Conservation (phyloP, 2,888 invertebrate species). For the Nomada ferruginata region DNA sequence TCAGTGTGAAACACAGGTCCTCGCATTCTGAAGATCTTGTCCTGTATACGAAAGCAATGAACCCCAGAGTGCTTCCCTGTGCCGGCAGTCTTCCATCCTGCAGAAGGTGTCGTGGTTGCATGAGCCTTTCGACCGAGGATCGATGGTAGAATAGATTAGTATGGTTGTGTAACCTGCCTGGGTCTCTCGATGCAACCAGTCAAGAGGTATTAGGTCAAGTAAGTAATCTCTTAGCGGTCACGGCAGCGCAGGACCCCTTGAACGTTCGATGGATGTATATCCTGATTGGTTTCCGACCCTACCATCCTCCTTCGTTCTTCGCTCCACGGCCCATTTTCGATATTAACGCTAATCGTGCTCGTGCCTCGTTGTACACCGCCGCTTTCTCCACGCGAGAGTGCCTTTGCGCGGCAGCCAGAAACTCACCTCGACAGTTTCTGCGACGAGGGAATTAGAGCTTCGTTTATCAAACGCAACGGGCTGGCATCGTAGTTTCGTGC, state of each 20-base stretch:
- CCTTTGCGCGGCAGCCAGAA: background rate
- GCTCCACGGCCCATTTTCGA: constrained; percentile 67
- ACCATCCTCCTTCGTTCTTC: constrained; percentile 55
- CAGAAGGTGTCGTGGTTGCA: constrained; percentile 51
- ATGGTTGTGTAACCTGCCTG: constrained; percentile 64
- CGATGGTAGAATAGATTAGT: constrained; percentile 66
- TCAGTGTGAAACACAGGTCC: too few species aligned
- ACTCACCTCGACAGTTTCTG: constrained; percentile 5
- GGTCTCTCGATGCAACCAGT: constrained; percentile 61
- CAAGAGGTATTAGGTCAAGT: constrained; percentile 79
- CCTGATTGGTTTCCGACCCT: constrained; percentile 80
- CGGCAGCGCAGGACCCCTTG: constrained; percentile 74
- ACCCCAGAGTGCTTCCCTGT: background rate
- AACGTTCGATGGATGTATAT: constrained; percentile 72
- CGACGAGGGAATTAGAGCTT: background rate
- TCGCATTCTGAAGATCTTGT: too few species aligned
- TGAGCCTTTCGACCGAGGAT: constrained; percentile 34
- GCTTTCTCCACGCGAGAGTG: constrained; percentile 7
- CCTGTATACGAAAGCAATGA: too few species aligned
- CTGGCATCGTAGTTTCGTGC: too few species aligned
- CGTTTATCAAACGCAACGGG: too few species aligned
- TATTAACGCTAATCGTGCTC: constrained; percentile 71
- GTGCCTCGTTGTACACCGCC: constrained; percentile 36
- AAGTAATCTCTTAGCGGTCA: constrained; percentile 82
- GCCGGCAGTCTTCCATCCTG: background rate